Percentiles rank a stretch among this genome's conserved stretches.
Evolutionary conservation across 2,113 vertebrate genomes (phyloP).

Genomic region (Mustela nigripes): DNA sequence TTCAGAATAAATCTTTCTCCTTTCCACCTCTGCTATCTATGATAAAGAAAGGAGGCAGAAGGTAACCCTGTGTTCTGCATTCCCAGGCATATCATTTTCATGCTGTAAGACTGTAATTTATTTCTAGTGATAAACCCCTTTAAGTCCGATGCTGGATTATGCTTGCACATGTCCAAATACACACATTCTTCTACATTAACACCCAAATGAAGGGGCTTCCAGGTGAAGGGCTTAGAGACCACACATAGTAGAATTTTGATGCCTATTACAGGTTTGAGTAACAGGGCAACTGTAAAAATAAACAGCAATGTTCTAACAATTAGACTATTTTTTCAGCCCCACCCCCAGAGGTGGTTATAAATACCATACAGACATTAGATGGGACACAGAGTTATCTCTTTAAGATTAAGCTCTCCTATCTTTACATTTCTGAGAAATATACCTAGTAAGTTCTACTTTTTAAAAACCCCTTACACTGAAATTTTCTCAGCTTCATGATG

Average conservation of each 20-base stretch:
- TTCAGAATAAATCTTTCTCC: slow-evolving; percentile 86
- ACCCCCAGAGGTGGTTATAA: slow-evolving; percentile 64
- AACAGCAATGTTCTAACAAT: slow-evolving; percentile 70
- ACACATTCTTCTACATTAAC: slow-evolving; percentile 55
- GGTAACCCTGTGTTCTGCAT: slow-evolving; percentile 82
- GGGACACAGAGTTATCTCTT: background rate
- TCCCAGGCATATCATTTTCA: slow-evolving; percentile 84
- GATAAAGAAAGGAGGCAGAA: slow-evolving; percentile 85
- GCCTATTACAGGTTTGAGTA: slow-evolving; percentile 67
- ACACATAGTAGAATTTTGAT: background rate
- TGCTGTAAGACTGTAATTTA: slow-evolving; percentile 84
- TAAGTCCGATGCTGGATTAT: slow-evolving; percentile 49
- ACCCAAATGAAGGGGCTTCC: slow-evolving; percentile 59
- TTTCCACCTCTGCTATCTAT: slow-evolving; percentile 82
- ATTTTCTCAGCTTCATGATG: background rate
- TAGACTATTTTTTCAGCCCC: slow-evolving; percentile 70
- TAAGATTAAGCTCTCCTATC: background rate
- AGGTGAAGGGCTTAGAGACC: slow-evolving; percentile 62
- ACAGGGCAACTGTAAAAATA: slow-evolving; percentile 75
- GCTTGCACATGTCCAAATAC: slow-evolving; percentile 9
- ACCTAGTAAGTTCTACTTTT: background rate
- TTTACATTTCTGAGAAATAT: background rate
- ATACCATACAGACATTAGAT: slow-evolving; percentile 48
- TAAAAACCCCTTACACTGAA: background rate
- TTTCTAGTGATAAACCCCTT: slow-evolving; percentile 85